A percentile compares a stretch with the other conserved stretches of the same genome.
Conservation (phyloP, 1,140 invertebrate species). For the Drosophila kikkawai region DNA sequence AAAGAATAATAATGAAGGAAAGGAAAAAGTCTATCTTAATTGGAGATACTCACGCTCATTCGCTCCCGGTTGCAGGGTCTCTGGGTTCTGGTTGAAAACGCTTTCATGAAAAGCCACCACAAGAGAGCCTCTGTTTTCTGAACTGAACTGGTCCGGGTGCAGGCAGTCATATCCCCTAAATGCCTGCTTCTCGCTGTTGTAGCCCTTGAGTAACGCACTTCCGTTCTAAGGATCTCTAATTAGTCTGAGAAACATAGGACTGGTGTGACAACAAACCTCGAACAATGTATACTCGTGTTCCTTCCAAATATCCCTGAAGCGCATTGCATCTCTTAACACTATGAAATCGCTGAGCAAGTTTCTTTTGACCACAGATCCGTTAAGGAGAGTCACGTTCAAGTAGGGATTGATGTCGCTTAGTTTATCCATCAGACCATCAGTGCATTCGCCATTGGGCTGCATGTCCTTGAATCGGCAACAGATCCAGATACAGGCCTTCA, state of each 20-base stretch:
- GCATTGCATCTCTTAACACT: neutral
- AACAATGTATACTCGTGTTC: neutral
- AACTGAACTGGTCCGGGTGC: neutral
- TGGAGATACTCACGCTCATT: neutral
- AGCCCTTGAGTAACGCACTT: neutral
- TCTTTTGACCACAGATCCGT: neutral
- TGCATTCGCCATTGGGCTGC: neutral
- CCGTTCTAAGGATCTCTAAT: neutral
- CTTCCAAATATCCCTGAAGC: neutral
- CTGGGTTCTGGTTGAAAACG: neutral
- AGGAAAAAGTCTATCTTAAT: neutral
- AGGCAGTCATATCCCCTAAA: slow-evolving; percentile 1
- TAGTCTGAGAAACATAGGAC: neutral
- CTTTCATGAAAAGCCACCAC: neutral
- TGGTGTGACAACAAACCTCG: neutral
- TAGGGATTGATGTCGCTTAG: neutral
- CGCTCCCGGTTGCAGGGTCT: neutral
- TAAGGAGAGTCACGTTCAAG: neutral
- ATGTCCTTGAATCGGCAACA: neutral
- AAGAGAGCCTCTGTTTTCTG: neutral
- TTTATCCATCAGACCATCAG: neutral
- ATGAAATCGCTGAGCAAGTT: neutral
- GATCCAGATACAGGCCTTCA: neutral
- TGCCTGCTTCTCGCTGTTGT: neutral
- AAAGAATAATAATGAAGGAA: neutral